Evolutionary conservation across 2,113 vertebrate species (phyloP), one percentile per base, ranked within the genome.

Genomic region (Archilochus colubris): DNA sequence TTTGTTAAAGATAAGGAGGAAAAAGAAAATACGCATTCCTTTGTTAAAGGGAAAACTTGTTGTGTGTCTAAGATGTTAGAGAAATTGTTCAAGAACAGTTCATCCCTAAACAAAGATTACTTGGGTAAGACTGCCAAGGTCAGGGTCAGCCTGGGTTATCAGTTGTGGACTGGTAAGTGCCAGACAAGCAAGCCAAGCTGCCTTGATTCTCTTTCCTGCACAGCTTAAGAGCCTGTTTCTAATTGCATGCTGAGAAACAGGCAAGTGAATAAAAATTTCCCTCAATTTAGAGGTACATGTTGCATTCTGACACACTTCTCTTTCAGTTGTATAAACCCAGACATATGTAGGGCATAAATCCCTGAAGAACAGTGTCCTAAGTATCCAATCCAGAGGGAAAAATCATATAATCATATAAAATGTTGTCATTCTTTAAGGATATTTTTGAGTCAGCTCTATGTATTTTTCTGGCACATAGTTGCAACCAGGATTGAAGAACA

Each of bases 71-170:
- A 81, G 33, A 48, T 24, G 20, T 70, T 57, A 86, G 43, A 94
- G 43, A 94, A 88, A 94, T 86, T 76, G 67, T 92, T 95, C 67
- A 94, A 89, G 89, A 90, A 74, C 25, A 90, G 77, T 80, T 95
- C 63, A 96, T 90, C 59, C 53, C 50, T 80, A 62, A 30, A 92
- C 70, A 90, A 62, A 93, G 90, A 93, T 73, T 63, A 94, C 48
- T 82, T 81, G 54, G 81, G 55, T 25, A 82, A 88, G 14, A 72
- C 63, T 73, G 67, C n/a, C 94, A 97, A 97, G 95, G 91, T 95
- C 91, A 96, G 70, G 76, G 82, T 93, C 89, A 95, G 85, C 30
- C 91, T 91, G 69, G 69, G 91, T 95, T 97, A 96, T 96, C 91
- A 93, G 88, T 44, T 5, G 4, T 44, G 69, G 30, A 88, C 57